Evolutionary conservation across 2,888 invertebrate genomes (phyloP).

Genomic region (Matsumyia berberina): DNA sequence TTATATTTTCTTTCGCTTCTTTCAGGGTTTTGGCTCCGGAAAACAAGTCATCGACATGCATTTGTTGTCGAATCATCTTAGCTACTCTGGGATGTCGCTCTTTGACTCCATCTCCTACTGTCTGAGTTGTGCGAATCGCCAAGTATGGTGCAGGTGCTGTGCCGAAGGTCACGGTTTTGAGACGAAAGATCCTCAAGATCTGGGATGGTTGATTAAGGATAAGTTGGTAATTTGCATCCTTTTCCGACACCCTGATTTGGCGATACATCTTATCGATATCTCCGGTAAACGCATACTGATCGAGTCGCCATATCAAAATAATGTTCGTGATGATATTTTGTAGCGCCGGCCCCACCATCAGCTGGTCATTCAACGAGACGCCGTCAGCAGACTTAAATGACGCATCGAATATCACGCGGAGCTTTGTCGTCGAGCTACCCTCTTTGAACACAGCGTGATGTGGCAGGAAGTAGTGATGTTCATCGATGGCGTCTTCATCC

Average conservation of each 20-base stretch:
- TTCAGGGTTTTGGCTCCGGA: background rate
- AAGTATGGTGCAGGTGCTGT: too few relatives aligned
- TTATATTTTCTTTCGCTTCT: background rate
- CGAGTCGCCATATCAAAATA: conserved; percentile 7
- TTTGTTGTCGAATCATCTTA: background rate
- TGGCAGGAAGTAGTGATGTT: too few relatives aligned
- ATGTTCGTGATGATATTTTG: conserved; percentile 7
- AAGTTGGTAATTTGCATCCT: background rate
- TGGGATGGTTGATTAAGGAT: background rate
- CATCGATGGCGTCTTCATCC: too few relatives aligned
- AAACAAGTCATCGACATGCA: background rate
- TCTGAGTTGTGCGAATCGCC: too few relatives aligned
- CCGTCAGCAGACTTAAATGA: too few relatives aligned
- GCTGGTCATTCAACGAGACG: too few relatives aligned
- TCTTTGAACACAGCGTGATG: too few relatives aligned
- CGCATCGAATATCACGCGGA: too few relatives aligned
- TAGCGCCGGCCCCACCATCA: background rate
- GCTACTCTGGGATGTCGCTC: background rate
- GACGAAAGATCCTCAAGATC: too few relatives aligned
- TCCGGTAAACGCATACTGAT: conserved; percentile 4
- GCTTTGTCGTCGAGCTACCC: too few relatives aligned
- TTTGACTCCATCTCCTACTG: too few relatives aligned
- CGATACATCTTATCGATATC: conserved; percentile 30
- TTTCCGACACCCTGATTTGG: conserved; percentile 16
- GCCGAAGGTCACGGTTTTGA: too few relatives aligned